Percentiles rank a stretch among this genome's conserved stretches.
Evolutionary conservation across 2,888 invertebrate species (phyloP).

Genomic region (Apamea anceps): DNA sequence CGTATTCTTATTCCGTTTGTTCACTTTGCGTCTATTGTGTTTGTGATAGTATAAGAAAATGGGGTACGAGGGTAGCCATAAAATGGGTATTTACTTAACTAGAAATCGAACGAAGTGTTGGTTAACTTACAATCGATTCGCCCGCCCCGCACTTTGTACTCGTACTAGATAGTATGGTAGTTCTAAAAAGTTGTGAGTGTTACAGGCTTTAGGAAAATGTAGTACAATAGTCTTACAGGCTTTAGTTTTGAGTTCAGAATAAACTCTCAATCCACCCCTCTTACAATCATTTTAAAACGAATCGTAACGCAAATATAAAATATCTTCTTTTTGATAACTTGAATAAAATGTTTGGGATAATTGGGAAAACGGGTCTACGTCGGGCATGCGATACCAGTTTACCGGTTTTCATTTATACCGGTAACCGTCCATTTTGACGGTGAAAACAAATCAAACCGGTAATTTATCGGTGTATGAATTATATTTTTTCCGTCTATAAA

Average conservation of each 20-base stretch:
- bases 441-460: background rate
- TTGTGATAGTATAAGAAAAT: conserved; percentile 55
- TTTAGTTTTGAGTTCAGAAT: conserved; percentile 5
- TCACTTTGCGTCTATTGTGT: conserved; percentile 53
- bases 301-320: background rate
- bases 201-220: background rate
- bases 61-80: conserved; percentile 48
- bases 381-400: background rate
- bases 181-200: conserved; percentile 25
- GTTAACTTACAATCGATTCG: conserved; percentile 46
- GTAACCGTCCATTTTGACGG: background rate
- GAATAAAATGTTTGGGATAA: background rate
- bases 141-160: conserved; percentile 16
- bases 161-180: conserved; percentile 24
- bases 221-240: background rate
- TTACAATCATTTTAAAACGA: conserved; percentile 7
- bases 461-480: background rate
- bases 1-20: conserved; percentile 46
- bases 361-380: background rate
- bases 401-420: background rate
- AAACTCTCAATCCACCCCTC: background rate
- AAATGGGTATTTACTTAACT: conserved; percentile 56
- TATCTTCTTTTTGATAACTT: background rate
- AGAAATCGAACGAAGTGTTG: conserved; percentile 54
- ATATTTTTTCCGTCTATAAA: no score